Evolutionary conservation across 2,888 invertebrate genomes (phyloP), one percentile per base, ranked within the genome.

Genomic region (Limnephilus marmoratus): DNA sequence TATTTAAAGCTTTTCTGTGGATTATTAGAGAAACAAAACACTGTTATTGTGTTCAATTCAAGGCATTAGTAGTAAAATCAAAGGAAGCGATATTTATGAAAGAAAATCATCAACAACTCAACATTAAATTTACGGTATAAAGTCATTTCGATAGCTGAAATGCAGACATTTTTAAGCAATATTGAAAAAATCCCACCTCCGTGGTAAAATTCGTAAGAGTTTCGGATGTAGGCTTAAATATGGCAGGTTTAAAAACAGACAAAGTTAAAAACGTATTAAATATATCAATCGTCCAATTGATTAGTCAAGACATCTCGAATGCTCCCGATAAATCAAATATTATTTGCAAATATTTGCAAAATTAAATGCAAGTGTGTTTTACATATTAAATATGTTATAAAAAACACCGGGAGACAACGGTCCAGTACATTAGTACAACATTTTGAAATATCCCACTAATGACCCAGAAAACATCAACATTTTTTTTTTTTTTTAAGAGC

Each of bases 11-110:
- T 31, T 53, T 87, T 87, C 49, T 31, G 15, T 83, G 83, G 18
- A 53, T 87, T 13, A 31, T 53, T 87, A 87, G 29, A 18, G n/a
- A 87, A 53, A 49, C 49, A 45, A 87, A 87, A 87, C 53, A 83
- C 13, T 87, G 86, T 31, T 87, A 53, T 53, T 87, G 29, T 87
- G 34, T 53, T 86, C 49, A 53, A 87, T 31, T 49, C 87, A 87
- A 87, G 89, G 37, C n/a, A 41, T 80, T 89, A 89, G 89, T 89
- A 89, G 89, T 37, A 24, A 34, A 24, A 83, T 68, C 24, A 24
- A 68, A 68, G n/a, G 68, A 68, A 68, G 68, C 24, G 9, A 68
- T 68, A 68, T 68, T 68, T 68, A 68, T 68, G 24, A 68, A 68
- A 68, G 1, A 53, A 53, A 18, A 53, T 18, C 53, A 53, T 68